These are phyloP conservation scores for Melipona beecheii DNA, from an alignment of 2,888 invertebrate species.

Conservation along the genomic window DNA sequence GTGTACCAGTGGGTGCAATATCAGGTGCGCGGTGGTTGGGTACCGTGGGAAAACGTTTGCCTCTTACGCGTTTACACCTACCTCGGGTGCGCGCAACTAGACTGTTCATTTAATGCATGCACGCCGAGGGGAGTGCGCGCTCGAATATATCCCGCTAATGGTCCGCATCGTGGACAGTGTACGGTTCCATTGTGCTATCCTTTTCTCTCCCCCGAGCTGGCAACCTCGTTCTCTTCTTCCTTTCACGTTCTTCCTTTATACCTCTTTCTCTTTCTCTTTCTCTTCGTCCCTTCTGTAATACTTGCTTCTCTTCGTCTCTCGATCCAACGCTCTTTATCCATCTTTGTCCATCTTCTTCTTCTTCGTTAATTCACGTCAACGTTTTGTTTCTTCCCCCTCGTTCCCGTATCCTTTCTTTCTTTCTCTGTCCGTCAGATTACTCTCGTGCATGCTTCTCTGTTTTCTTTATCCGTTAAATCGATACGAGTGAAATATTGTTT, in stretches of 20 bases:
- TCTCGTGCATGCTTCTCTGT: no score
- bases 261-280: not conserved
- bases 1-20: slow-evolving; percentile 27
- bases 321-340: no score
- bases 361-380: no score
- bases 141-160: slow-evolving; percentile 67
- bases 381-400: no score
- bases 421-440: no score
- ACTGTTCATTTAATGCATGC: slow-evolving; percentile 61
- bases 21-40: slow-evolving; percentile 22
- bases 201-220: slow-evolving; percentile 1
- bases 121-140: slow-evolving; percentile 20
- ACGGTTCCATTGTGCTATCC: slow-evolving; percentile 44
- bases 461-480: no score
- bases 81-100: not conserved
- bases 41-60: slow-evolving; percentile 58
- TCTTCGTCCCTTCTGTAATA: no score
- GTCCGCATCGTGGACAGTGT: slow-evolving; percentile 63
- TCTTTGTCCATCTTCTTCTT: no score
- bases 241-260: not conserved
- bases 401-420: no score
- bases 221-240: not conserved
- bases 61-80: slow-evolving; percentile 51
- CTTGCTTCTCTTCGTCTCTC: no score
- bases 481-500: no score